phyloP scores from a whole-genome alignment of 1,140 invertebrate species.

The Stegodyphus dumicola region DNA sequence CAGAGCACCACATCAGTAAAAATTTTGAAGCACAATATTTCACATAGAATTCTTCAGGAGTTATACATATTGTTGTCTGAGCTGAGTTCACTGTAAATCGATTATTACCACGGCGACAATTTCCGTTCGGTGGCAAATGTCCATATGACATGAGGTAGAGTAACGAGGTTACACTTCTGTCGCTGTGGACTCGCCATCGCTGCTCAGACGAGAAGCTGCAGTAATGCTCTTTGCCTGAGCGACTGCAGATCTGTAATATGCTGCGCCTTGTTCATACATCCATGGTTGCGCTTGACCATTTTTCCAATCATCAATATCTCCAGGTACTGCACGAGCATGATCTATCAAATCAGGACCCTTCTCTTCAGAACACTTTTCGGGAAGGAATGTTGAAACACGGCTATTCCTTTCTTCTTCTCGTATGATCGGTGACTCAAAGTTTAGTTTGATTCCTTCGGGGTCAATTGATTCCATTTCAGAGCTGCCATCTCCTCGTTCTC shows the following conservation, averaged over 20 bases:
- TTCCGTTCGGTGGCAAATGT: too few relatives aligned
- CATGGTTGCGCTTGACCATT: conserved; percentile 39
- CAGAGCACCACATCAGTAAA: conserved; percentile 53
- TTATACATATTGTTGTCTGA: background rate
- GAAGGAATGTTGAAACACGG: conserved; percentile 44
- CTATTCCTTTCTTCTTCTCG: conserved; percentile 42
- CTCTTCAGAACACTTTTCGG: conserved; percentile 53
- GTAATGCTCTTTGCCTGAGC: conserved; percentile 46
- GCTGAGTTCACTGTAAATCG: background rate
- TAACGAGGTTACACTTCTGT: conserved; percentile 54
- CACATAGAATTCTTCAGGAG: background rate
- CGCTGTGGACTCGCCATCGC: conserved; percentile 42
- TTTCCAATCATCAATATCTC: conserved; percentile 57
- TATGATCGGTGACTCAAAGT: conserved; percentile 10
- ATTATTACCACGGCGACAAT: too few relatives aligned
- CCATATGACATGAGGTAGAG: conserved; percentile 39
- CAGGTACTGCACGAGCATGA: conserved; percentile 52
- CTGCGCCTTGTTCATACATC: conserved; percentile 47
- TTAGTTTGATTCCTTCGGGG: conserved; percentile 37
- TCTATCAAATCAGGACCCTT: conserved; percentile 57
- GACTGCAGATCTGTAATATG: conserved; percentile 26
- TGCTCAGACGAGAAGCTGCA: conserved; percentile 47
- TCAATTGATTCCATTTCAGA: conserved; percentile 60
- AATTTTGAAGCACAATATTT: conserved; percentile 16
- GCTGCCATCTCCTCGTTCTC: conserved; percentile 62